Base-by-base conservation (phyloP, 2,888 invertebrate genomes). In the Drosophila buzzatii region DNA sequence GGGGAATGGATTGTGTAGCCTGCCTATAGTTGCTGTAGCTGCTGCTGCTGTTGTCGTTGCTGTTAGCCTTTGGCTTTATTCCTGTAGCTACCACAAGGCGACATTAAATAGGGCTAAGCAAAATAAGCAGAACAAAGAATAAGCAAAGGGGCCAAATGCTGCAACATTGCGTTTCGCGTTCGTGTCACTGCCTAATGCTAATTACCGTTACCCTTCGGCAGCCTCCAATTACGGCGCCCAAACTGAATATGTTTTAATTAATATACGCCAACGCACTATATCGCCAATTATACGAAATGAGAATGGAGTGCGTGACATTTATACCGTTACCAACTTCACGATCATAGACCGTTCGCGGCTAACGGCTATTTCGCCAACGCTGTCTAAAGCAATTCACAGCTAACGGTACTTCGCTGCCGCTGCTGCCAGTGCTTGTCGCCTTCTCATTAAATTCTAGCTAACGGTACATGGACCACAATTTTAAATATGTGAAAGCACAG, bases 151-250 rank as follows among this genome's bases (percentile, higher is more conserved):
- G 31, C 16, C 41, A 52, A 47, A 39, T 10, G 37, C n/a, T 56
- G 62, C 79, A 76, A n/a, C 52, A 74, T 33, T 61, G 79, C 49
- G 23, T 18, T 39, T 61, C 12, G 14, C 45, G 18, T 62, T 78
- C 49, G 31, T 31, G 37, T 61, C n/a, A 16, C 51, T 68, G 42
- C 35, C 49, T 45, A 55, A 41, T 59, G 89, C 63, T 70, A 78
- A 76, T 87, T 82, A 74, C 71, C 75, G 73, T 74, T 82, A 70
- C 76, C 73, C 85, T 79, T 85, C 87, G 82, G 56, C 82, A 72
- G 67, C 67, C 71, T 70, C 85, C 84, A 85, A 87, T 89, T 27
- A 39, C 37, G n/a, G 55, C n/a, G 85, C 64, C 31, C 70, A 69
- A 87, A 85, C 67, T 73, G 53, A 72, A 79, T 75, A 73, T 55